Base-by-base conservation (phyloP, 2,888 invertebrate genomes). In the Diadromus collaris region DNA sequence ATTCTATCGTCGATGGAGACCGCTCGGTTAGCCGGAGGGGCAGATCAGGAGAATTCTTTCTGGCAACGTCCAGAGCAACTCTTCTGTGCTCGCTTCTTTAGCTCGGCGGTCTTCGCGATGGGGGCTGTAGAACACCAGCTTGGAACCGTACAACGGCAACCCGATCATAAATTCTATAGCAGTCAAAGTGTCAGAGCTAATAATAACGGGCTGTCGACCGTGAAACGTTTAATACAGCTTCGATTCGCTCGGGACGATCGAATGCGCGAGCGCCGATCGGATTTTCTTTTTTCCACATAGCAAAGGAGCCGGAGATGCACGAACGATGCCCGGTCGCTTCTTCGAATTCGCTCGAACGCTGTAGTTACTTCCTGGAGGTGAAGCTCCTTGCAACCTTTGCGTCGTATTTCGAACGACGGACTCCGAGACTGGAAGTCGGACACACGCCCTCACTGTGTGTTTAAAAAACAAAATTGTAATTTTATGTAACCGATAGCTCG, bases 131-230 rank as follows among this genome's bases (percentile, higher is more conserved):
- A 68, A 68, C 56, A 56, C 69, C 44, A 58, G 32, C 58, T 56
- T 16, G 41, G 58, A 58, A 21, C 21, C 58, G 44, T 44, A 38
- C 78, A 72, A 71, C 54, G 74, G 60, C 69, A 34, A 67, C 67
- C 67, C 78, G 80, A 80, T 80, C 81, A 72, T 82, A 80, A 82
- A 83, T 83, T 82, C 78, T 76, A 76, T 70, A 70, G 69, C 71
- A 82, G 76, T 80, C 81, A 75, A 82, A 75, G 78, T 79, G 81
- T 78, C 82, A 73, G 60, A 72, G 70, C 77, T 78, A 83, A 83
- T 82, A 83, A 83, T 81, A 81, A 82, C 82, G 78, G 58, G 64
- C 58, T 76, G 74, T 78, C 75, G 76, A 72, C 75, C 78, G 74
- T 81, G 81, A 76, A 83, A 73, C 58, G 67, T 67, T 79, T 79